These are phyloP conservation scores for Prionailurus bengalensis DNA, from an alignment of 2,113 vertebrate species.

Conservation along the genomic window DNA sequence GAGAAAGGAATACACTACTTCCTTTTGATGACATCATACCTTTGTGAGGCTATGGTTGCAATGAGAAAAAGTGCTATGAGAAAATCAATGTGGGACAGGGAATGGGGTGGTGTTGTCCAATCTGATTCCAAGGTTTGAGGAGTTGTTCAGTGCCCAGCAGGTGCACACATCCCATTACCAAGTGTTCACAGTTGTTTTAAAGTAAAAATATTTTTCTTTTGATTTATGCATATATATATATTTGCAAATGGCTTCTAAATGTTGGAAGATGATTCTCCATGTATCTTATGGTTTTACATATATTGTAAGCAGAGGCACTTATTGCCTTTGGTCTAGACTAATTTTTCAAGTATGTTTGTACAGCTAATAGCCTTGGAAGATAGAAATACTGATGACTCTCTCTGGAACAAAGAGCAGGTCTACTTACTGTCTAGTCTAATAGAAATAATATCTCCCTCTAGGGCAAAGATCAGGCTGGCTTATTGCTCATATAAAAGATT, in stretches of 20 bases:
- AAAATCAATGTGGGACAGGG: neutral
- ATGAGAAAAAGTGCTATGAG: neutral
- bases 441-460: neutral
- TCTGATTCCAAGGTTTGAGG: neutral
- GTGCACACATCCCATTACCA: neutral
- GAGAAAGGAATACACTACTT: neutral
- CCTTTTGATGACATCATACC: neutral
- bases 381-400: neutral
- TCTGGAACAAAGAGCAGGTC: neutral
- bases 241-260: neutral
- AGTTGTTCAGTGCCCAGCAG: neutral
- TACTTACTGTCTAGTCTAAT: neutral
- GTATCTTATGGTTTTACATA: neutral
- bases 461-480: neutral
- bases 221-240: neutral
- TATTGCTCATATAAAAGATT: neutral
- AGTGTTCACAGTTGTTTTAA: neutral
- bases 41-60: neutral
- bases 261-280: neutral
- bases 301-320: neutral
- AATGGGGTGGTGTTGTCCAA: no score
- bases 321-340: neutral
- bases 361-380: neutral
- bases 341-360: neutral
- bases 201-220: neutral